Base-by-base conservation (phyloP, 2,113 vertebrate species). In the Numida meleagris region DNA sequence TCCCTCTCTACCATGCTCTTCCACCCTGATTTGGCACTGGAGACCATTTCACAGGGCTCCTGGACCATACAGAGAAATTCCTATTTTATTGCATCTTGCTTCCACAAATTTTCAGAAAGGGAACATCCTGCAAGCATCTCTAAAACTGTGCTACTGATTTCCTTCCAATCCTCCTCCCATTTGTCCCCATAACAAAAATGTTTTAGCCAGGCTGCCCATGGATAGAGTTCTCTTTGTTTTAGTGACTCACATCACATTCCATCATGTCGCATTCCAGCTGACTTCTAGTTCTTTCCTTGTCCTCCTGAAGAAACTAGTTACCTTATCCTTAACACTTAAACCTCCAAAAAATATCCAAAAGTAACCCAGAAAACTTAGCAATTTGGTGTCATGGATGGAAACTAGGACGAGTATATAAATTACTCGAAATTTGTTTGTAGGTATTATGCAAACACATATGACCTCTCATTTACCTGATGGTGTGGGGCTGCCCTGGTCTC, bases 381-480 rank as follows among this genome's bases (percentile, higher is more conserved):
- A 23, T 43, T 86, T 46, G 19, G 31, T 34, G 75, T 68, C 2
- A 5, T 2, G 48, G 29, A 10, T 61, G n/a, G 19, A 71, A 82
- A 55, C 12, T 6, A 14, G 17, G 21, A 45, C 8, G 11, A 42
- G 5, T 25, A 13, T 12, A 19, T 29, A 36, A 29, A 9, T 34
- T 11, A 36, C 9, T 63, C 59, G 5, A 29, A 6, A 24, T 82
- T 53, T 82, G 6, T 59, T 67, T 50, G 9, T 42, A 59, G 27
- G 2, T 46, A 21, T 59, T 65, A 46, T 14, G 20, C 1, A 3
- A 84, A 45, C 14, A 23, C 1, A 1, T 8, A 8, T 23, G 68
- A 50, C 10, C 17, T 42, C 19, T n/a, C 3, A 0, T 0, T 59
- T 58, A 59, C 20, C 43, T 1, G 0, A 18, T 38, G 12, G 33